Evolutionary conservation across 2,113 vertebrate species (phyloP).

Genomic region (Pterocles burchelli): DNA sequence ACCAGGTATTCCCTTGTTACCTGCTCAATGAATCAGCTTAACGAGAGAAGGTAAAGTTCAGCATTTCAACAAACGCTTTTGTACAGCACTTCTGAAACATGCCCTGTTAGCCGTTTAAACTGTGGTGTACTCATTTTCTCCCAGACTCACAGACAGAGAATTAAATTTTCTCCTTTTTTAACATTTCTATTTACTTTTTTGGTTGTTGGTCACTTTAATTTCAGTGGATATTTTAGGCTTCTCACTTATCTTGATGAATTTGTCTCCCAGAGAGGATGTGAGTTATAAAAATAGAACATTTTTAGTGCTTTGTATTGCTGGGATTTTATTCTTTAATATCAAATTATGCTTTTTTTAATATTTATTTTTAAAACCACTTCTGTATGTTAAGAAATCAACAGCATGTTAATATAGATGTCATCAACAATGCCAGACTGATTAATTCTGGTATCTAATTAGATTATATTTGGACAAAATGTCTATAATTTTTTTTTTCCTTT

Average conservation of each 20-base stretch:
- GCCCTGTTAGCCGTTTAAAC: conserved; percentile 10
- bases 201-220: neutral
- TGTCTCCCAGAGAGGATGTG: neutral
- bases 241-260: conserved; percentile 29
- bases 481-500: neutral
- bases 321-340: neutral
- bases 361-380: neutral
- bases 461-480: conserved; percentile 5
- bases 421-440: conserved; percentile 4
- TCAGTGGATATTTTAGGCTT: neutral
- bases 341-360: neutral
- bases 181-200: conserved; percentile 13
- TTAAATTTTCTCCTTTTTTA: neutral
- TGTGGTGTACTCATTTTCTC: neutral
- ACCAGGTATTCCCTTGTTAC: conserved; percentile 51
- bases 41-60: conserved; percentile 58
- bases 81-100: conserved; percentile 6
- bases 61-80: conserved; percentile 57
- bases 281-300: neutral
- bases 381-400: conserved; percentile 30
- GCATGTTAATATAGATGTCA: conserved; percentile 8
- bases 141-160: neutral
- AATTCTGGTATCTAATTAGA: conserved; percentile 39
- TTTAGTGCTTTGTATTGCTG: neutral
- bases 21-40: conserved; percentile 62